Evolutionary conservation across 2,113 vertebrate genomes (phyloP), one percentile per base, ranked within the genome.

Genomic region (Pterophyllum scalare): DNA sequence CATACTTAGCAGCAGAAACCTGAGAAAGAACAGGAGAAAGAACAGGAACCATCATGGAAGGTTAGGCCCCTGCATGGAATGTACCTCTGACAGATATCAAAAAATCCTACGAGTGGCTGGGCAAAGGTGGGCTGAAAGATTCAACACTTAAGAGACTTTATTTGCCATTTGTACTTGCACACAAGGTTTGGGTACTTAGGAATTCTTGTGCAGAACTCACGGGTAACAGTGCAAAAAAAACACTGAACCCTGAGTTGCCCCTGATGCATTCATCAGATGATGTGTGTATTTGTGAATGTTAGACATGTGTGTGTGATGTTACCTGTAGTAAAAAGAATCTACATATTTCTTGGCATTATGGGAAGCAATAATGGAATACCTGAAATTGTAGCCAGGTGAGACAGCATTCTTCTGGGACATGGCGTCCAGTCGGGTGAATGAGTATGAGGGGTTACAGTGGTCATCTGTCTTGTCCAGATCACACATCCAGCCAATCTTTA

Each of bases 401-500:
- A 98, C 75, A 1, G 38, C 85, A 88, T 83, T 94, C 80, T 96
- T 96, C 93, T 95, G 93, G 2, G 96, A 97, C 85, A 97, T 95
- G 3, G 96, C 91, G 22, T 99, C 98, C 1, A 99, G 96, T 20
- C 98, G 95, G 9, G 97, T 98, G 94, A 99, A 99, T 6, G 97
- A 97, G 90, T 99, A 99, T 0, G 77, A 96, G 22, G 98, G 98
- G 81, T 96, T 95, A 87, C 98, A 99, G 19, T 95, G 88, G 28
- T 98, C 97, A 38, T 97, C 97, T 1, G 96, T 93, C 58, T 89
- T 95, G 91, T 99, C 98, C 92, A 99, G 84, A 88, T 99, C 97
- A 7, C 98, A 99, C 57, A 96, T 90, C 98, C 98, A 99, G 40
- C 96, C 96, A 6, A 99, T 99, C 94, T 98, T 98, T 91, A 99